phyloP scores from a whole-genome alignment of 1,140 invertebrate species.

The Thaumatotibia leucotreta region DNA sequence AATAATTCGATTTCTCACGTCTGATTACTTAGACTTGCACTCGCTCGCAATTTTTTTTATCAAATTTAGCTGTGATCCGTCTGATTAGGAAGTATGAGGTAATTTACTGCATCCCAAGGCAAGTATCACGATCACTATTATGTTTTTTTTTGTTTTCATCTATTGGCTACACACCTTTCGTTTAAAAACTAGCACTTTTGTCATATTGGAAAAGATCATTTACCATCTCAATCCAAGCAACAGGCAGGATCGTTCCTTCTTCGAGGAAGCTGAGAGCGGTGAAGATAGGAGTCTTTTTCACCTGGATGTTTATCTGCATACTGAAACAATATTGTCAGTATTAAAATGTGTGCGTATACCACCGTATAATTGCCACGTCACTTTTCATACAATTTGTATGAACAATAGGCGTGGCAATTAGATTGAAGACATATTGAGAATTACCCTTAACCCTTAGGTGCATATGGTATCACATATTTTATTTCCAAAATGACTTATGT shows the following conservation, averaged over 20 bases:
- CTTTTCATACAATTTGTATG: too few relatives aligned
- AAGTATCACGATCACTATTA: background rate
- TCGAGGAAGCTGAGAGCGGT: slow-evolving; percentile 41
- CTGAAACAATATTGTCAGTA: slow-evolving; percentile 36
- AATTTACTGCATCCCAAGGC: background rate
- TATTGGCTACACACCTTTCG: background rate
- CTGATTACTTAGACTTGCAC: too few relatives aligned
- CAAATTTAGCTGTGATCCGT: too few relatives aligned
- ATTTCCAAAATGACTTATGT: too few relatives aligned
- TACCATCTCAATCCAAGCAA: slow-evolving; percentile 73
- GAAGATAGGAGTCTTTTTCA: slow-evolving; percentile 43
- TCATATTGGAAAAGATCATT: slow-evolving; percentile 14
- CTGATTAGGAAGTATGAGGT: background rate
- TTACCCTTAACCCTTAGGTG: too few relatives aligned
- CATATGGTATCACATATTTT: too few relatives aligned
- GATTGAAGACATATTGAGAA: background rate
- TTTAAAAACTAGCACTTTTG: background rate
- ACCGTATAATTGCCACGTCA: too few relatives aligned
- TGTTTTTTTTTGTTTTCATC: background rate
- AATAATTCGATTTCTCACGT: too few relatives aligned
- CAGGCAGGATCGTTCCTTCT: slow-evolving; percentile 55
- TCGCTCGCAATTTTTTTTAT: too few relatives aligned
- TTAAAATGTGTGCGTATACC: slow-evolving; percentile 1
- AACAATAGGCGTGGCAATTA: background rate
- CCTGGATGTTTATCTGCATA: slow-evolving; percentile 70